A percentile compares a stretch with the other conserved stretches of the same genome.
phyloP scores from a whole-genome alignment of 2,888 invertebrate species.

The Phyto melanocephala region DNA sequence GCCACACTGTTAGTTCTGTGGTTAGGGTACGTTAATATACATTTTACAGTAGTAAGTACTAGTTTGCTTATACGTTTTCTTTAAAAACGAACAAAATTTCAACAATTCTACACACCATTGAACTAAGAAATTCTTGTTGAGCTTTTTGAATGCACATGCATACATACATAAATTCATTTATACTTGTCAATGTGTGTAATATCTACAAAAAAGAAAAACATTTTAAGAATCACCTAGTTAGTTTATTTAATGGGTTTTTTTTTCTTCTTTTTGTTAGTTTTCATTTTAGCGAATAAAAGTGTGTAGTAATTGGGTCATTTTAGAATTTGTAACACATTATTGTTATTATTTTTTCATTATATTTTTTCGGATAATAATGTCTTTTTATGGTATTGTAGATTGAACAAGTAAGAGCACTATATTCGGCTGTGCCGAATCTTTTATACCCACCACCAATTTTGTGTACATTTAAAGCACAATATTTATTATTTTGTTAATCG shows the following conservation, averaged over 20 bases:
- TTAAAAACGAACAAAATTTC: neutral
- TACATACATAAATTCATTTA: too few relatives aligned
- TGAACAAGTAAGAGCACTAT: too few relatives aligned
- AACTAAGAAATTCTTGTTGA: slow-evolving; percentile 51
- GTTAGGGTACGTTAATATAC: neutral
- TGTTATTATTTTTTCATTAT: neutral
- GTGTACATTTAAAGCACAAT: too few relatives aligned
- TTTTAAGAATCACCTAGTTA: slow-evolving; percentile 24
- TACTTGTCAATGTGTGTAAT: too few relatives aligned
- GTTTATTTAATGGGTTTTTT: slow-evolving; percentile 16
- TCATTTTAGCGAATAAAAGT: slow-evolving; percentile 35
- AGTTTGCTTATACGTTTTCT: neutral
- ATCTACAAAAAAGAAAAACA: slow-evolving; percentile 11
- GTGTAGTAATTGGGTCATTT: slow-evolving; percentile 51
- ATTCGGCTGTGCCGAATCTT: too few relatives aligned
- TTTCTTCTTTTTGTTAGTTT: neutral
- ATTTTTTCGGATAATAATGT: neutral
- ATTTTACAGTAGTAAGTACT: too few relatives aligned
- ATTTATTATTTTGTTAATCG: too few relatives aligned
- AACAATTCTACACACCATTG: slow-evolving; percentile 22
- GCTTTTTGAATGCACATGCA: slow-evolving; percentile 11
- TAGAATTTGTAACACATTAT: slow-evolving; percentile 54
- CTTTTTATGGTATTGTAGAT: slow-evolving; percentile 12
- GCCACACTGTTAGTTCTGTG: neutral
- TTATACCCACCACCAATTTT: too few relatives aligned